These are phyloP conservation scores for Tapirus terrestris DNA, from an alignment of 2,113 vertebrate species.

Conservation along the genomic window DNA sequence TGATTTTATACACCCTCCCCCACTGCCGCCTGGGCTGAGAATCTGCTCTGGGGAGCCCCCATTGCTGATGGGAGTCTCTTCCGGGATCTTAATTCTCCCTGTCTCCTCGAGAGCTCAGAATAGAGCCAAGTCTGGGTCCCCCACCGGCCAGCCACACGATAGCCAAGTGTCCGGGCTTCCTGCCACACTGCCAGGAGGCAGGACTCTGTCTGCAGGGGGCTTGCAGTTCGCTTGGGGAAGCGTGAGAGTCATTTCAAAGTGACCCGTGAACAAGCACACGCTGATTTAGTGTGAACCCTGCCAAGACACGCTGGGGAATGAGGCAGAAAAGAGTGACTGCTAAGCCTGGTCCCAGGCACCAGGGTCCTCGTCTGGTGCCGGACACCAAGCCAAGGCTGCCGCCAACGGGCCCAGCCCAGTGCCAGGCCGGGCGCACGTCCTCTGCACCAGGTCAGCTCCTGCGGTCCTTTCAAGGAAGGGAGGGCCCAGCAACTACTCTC, in stretches of 20 bases:
- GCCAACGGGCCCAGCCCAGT: not conserved
- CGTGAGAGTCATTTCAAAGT: slow-evolving; percentile 7
- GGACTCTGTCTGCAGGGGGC: slow-evolving; percentile 31
- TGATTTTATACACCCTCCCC: not conserved
- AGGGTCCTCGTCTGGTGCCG: not conserved
- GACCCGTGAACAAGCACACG: not conserved
- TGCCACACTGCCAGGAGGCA: not conserved
- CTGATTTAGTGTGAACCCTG: not conserved
- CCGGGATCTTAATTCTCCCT: not conserved
- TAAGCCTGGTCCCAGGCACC: not conserved
- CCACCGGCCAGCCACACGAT: not conserved
- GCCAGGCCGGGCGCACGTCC: not conserved
- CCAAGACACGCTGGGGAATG: not conserved
- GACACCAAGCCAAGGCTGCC: not conserved
- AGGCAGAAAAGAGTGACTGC: not conserved
- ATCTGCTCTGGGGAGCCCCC: not conserved
- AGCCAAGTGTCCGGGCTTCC: not conserved
- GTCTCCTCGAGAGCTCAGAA: not conserved
- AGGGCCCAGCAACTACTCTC: not conserved
- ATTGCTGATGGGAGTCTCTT: not conserved
- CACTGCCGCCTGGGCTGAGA: not conserved
- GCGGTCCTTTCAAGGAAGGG: not conserved
- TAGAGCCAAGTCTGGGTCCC: not conserved
- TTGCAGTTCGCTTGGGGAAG: not conserved
- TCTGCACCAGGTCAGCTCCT: fast-evolving